These are phyloP conservation scores for Centropyge bicolor DNA, from an alignment of 2,797 vertebrate species.

Conservation along the genomic window DNA sequence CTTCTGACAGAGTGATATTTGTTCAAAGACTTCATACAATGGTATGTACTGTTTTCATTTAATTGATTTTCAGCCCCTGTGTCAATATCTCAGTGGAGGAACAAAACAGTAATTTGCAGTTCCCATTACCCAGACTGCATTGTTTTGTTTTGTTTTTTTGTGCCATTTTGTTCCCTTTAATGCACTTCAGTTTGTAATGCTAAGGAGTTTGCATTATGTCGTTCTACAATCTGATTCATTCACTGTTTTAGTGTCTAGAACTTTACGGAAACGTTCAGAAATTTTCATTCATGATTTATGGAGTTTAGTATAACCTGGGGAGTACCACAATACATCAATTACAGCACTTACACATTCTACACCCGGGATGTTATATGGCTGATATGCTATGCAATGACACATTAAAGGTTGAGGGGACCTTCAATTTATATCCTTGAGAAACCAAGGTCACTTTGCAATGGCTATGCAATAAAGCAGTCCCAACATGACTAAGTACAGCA, in stretches of 20 bases:
- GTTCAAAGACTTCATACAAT: slow-evolving; percentile 65
- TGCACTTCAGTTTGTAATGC: slow-evolving; percentile 31
- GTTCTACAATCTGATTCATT: slow-evolving; percentile 14
- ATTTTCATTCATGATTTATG: slow-evolving; percentile 20
- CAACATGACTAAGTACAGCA: slow-evolving; percentile 40
- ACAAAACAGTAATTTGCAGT: slow-evolving; percentile 66
- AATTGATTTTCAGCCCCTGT: slow-evolving; percentile 65
- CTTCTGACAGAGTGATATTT: slow-evolving; percentile 66
- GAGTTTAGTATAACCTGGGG: neutral
- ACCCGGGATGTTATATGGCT: slow-evolving; percentile 24
- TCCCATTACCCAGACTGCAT: slow-evolving; percentile 48
- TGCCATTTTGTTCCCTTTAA: slow-evolving; percentile 24
- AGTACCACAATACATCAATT: neutral
- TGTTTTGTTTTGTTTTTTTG: slow-evolving; percentile 21
- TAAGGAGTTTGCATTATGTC: slow-evolving; percentile 46
- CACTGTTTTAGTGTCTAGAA: slow-evolving; percentile 27
- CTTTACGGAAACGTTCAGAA: slow-evolving; percentile 13
- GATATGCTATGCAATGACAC: slow-evolving; percentile 40
- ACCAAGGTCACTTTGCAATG: slow-evolving; percentile 63
- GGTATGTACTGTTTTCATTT: slow-evolving; percentile 69
- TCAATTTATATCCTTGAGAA: slow-evolving; percentile 60
- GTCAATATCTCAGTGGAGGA: slow-evolving; percentile 68
- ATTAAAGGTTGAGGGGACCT: slow-evolving; percentile 59
- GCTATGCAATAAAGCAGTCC: slow-evolving; percentile 54
- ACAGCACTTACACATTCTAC: slow-evolving; percentile 8